Conservation (phyloP, 2,113 vertebrate genomes). For the Ophthalmotilapia sp. region DNA sequence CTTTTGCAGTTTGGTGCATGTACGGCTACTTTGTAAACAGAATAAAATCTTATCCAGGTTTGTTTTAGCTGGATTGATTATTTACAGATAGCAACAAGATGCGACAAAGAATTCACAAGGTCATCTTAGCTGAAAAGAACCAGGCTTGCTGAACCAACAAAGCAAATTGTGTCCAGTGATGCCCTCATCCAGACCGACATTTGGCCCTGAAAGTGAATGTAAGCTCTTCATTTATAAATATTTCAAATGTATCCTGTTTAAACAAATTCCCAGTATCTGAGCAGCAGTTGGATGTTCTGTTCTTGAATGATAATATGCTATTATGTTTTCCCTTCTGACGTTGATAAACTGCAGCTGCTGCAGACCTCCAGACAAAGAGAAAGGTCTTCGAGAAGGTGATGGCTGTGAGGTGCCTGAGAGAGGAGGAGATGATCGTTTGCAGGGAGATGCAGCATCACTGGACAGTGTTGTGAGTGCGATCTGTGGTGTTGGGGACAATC, state of each 20-base stretch:
- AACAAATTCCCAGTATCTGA: neutral
- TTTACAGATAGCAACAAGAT: neutral
- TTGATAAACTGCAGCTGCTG: neutral
- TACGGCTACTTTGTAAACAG: neutral
- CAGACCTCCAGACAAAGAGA: neutral
- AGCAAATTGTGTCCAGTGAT: neutral
- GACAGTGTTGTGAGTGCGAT: neutral
- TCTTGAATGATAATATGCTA: neutral
- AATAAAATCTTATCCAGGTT: neutral
- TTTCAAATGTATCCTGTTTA: neutral
- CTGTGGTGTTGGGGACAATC: neutral
- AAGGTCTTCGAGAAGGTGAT: fast-evolving
- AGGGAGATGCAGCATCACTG: neutral
- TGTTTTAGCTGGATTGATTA: neutral
- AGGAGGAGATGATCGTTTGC: neutral
- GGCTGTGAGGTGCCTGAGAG: neutral
- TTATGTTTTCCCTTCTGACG: neutral
- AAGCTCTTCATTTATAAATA: neutral
- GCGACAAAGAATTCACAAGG: neutral
- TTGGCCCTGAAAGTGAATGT: neutral
- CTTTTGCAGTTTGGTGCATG: neutral
- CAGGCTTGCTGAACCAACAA: neutral
- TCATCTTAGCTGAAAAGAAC: neutral
- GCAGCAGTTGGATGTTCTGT: neutral
- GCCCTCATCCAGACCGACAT: neutral